These are phyloP conservation scores for Melinopterus prodromus DNA, from an alignment of 2,888 invertebrate species.

Conservation along the genomic window DNA sequence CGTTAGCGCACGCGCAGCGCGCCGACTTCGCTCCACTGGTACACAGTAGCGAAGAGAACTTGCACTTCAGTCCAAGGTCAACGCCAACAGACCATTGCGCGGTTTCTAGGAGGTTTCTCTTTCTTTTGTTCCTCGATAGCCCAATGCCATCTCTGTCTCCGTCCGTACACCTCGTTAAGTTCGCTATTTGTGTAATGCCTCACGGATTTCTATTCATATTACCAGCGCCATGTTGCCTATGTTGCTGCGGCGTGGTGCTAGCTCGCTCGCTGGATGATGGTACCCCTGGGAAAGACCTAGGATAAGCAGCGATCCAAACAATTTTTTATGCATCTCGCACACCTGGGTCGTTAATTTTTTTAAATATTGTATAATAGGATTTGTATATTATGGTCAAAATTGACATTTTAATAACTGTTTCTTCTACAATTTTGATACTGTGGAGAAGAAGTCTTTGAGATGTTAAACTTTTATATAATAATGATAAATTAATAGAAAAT, in stretches of 20 bases:
- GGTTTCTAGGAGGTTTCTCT: constrained; percentile 36
- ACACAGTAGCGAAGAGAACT: constrained; percentile 41
- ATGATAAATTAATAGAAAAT: too few species aligned
- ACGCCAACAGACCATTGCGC: constrained; percentile 42
- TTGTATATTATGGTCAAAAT: too few species aligned
- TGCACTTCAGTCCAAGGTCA: constrained; percentile 44
- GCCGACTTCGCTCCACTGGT: not conserved
- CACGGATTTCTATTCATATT: constrained; percentile 34
- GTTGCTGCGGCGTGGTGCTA: constrained; percentile 5
- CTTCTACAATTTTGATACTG: too few species aligned
- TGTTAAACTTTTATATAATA: too few species aligned
- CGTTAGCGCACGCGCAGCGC: not conserved
- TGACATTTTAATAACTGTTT: too few species aligned
- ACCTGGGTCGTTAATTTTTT: too few species aligned
- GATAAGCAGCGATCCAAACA: too few species aligned
- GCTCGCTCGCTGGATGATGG: not conserved
- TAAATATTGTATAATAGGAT: too few species aligned
- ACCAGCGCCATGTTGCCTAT: constrained; percentile 16
- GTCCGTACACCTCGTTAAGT: constrained; percentile 25
- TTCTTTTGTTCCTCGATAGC: constrained; percentile 26
- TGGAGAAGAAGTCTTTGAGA: too few species aligned
- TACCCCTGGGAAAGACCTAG: too few species aligned
- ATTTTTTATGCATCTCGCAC: too few species aligned
- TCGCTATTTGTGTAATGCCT: constrained; percentile 33
- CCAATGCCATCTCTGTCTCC: constrained; percentile 20